Base-by-base conservation (phyloP, 2,888 invertebrate genomes). In the Catocala sponsa region DNA sequence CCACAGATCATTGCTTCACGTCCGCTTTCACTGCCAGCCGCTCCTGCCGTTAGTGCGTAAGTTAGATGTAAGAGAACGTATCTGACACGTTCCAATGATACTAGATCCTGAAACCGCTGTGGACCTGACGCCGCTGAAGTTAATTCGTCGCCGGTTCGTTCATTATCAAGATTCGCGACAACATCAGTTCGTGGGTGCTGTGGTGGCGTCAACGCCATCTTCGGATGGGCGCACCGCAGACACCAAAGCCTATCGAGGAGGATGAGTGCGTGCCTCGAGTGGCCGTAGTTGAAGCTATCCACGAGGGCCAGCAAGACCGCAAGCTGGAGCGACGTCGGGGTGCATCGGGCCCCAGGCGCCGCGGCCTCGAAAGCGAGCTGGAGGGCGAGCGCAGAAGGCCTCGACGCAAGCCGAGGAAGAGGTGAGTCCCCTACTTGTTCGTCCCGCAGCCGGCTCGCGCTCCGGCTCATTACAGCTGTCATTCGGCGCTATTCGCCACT, bases 221-320 rank as follows among this genome's bases (percentile, higher is more conserved):
- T 89, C 89, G 91, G 91, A 91, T 92, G 91, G 92, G 93, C 91
- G 92, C 92, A 85, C 92, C 94, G 91, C 93, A 91, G 91, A 90
- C 91, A 88, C 93, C 91, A 58, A 92, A 89, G 81, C 85, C 81
- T 60, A 88, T 92, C 63, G 91, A 91, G 64, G 91, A 91, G 55
- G 91, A 93, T 89, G 93, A 91, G 58, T 86, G 83, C 85, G 81
- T 86, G 78, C 91, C 91, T 6, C 86, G 83, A 59, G 82, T 91
- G 87, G 88, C 88, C 81, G 70, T 91, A 82, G 87, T 87, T 42
- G 88, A 91, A 71, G 87, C 88, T 72, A 59, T 81, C 32, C 78
- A 79, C 44, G 87, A 87, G 67, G 82, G 65, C 46, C 81, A 83
- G 62, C 82, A 80, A 72, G 89, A 90, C 46, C 84, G 84, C 81